These are phyloP conservation scores for Cyclophora punctaria DNA, from an alignment of 2,888 invertebrate genomes.

Conservation along the genomic window DNA sequence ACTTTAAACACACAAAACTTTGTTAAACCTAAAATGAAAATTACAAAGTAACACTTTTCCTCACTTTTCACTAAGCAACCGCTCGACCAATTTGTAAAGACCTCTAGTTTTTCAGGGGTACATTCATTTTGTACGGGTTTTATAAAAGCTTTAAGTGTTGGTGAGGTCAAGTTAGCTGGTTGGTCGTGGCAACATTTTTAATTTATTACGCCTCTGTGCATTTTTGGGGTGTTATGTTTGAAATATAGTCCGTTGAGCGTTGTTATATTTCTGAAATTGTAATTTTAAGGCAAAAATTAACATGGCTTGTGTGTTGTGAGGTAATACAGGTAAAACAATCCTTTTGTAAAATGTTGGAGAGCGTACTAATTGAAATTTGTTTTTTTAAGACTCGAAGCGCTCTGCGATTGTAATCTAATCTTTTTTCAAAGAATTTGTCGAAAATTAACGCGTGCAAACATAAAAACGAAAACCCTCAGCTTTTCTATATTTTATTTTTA, in stretches of 20 bases:
- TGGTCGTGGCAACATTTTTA: slow-evolving; percentile 31
- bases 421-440: too few species aligned
- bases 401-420: too few species aligned
- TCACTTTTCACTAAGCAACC: slow-evolving; percentile 29
- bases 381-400: too few species aligned
- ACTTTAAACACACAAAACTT: slow-evolving; percentile 13
- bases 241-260: slow-evolving; percentile 36
- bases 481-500: too few species aligned
- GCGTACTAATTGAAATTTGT: too few species aligned
- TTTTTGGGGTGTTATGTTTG: slow-evolving; percentile 35
- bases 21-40: slow-evolving; percentile 23
- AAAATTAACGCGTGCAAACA: too few species aligned
- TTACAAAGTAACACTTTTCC: slow-evolving; percentile 38
- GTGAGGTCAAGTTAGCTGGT: slow-evolving; percentile 19
- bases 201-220: slow-evolving; percentile 38
- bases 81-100: slow-evolving; percentile 21
- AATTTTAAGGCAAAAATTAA: slow-evolving; percentile 8
- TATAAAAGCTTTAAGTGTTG: slow-evolving; percentile 6
- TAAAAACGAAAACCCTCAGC: too few species aligned
- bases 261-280: slow-evolving; percentile 24
- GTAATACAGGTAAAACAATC: too few species aligned
- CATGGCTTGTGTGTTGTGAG: too few species aligned
- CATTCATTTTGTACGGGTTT: slow-evolving; percentile 6
- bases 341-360: too few species aligned
- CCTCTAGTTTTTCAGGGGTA: slow-evolving; percentile 14